These are phyloP conservation scores for Sminthopsis crassicaudata DNA, from an alignment of 2,113 vertebrate species.

Conservation along the genomic window DNA sequence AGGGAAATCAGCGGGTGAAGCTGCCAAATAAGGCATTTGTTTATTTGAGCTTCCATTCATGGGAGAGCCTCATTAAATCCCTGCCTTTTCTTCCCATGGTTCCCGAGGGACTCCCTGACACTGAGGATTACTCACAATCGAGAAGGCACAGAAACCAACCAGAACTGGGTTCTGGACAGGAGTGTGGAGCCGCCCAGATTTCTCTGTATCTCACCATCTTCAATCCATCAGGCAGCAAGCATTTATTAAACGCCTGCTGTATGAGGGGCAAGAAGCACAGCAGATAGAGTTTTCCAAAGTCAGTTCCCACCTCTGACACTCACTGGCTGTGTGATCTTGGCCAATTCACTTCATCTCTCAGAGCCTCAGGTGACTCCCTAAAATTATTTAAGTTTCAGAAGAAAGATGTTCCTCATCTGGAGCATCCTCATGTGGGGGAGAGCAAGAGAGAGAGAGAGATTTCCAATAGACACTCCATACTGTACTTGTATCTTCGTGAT, in stretches of 20 bases:
- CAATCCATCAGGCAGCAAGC: background rate
- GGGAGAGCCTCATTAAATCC: slow-evolving; percentile 62
- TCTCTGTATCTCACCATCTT: rapidly evolving
- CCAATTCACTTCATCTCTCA: background rate
- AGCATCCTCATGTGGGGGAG: too few relatives aligned
- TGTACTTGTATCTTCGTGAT: background rate
- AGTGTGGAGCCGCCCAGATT: rapidly evolving
- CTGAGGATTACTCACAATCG: slow-evolving; percentile 42
- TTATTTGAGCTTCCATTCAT: slow-evolving; percentile 71
- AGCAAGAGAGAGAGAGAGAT: background rate
- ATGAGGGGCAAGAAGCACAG: rapidly evolving
- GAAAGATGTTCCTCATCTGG: background rate
- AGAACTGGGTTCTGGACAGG: rapidly evolving
- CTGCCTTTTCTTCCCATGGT: slow-evolving; percentile 60
- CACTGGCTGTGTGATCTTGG: background rate
- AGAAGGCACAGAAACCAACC: background rate
- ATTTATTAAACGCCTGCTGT: background rate
- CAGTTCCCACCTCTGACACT: background rate
- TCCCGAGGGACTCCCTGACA: slow-evolving; percentile 59
- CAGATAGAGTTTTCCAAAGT: background rate
- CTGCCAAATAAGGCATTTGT: slow-evolving; percentile 72
- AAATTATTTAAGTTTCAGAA: background rate
- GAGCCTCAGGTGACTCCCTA: background rate
- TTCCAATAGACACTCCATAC: background rate
- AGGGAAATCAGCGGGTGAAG: slow-evolving; percentile 77